Base-by-base conservation (phyloP, 2,888 invertebrate genomes). In the Osmoderma eremita region DNA sequence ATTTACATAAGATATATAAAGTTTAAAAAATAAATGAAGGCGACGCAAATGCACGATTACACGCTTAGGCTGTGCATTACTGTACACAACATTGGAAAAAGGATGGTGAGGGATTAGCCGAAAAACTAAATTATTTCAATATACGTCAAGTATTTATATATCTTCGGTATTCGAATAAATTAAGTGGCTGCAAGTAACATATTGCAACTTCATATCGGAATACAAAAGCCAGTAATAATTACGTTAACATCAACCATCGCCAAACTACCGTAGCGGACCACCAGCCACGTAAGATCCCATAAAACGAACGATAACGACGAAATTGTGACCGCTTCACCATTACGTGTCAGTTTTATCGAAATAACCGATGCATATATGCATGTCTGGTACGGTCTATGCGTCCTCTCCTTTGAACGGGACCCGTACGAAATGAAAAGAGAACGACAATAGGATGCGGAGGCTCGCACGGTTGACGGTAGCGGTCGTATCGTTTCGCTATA, bases 291-390 rank as follows among this genome's bases (percentile, higher is more conserved):
- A 58, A 58, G 58, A 58, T 58, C 42, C 45, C 30, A 58, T 45
- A 58, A 45, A 58, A 42, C 45, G 45, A 58, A 58, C 58, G 58
- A 58, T 58, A 58, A 58, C 58, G 42, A 58, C 30, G 58, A 58
- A 58, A 58, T 58, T 58, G 58, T 58, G 58, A 58, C 58, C 58
- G 30, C 58, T 58, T 58, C 45, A 24, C 58, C 30, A 58, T 58
- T 58, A 58, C 10, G 36, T 58, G 58, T 58, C 58, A 58, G 42
- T 58, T 58, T 58, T 58, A 58, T 58, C 58, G 58, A 30, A 58
- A 45, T 45, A 58, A 45, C 58, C 45, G 45, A 42, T 17, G 45
- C 58, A 45, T 58, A 17, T 24, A 58, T 58, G 58, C 20, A 45
- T 3, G 30, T 30, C 30, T 30, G 30, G 30, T 30, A 10, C 30